These are phyloP conservation scores for Neogobius melanostomus DNA, from an alignment of 2,113 vertebrate species.

Conservation along the genomic window DNA sequence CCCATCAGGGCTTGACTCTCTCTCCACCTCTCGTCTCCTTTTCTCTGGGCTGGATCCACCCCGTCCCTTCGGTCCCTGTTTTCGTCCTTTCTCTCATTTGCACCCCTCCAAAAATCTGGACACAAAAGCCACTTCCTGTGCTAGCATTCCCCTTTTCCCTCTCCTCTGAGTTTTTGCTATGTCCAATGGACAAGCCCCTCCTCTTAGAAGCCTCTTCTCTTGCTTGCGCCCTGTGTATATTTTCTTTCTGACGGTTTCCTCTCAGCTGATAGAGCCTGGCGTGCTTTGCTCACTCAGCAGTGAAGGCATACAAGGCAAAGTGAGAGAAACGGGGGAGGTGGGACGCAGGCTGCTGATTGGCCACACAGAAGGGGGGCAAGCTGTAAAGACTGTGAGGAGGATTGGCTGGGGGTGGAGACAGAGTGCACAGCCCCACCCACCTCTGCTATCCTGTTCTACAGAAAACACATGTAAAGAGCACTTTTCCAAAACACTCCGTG, in stretches of 20 bases:
- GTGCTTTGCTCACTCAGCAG: slow-evolving; percentile 79
- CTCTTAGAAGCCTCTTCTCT: slow-evolving; percentile 27
- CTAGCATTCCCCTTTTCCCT: slow-evolving; percentile 35
- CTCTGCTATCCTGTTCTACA: slow-evolving; percentile 55
- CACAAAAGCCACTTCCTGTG: slow-evolving; percentile 67
- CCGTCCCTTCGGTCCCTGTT: slow-evolving; percentile 16
- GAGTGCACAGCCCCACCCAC: slow-evolving; percentile 49
- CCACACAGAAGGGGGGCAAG: slow-evolving; percentile 46
- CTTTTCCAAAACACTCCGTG: slow-evolving; percentile 12
- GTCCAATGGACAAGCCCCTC: slow-evolving; percentile 11
- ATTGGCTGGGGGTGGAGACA: slow-evolving; percentile 59
- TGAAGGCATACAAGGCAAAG: slow-evolving; percentile 64
- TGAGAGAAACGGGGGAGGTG: not conserved
- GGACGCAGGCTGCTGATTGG: slow-evolving; percentile 41
- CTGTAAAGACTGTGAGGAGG: slow-evolving; percentile 25
- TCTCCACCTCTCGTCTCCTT: slow-evolving; percentile 41
- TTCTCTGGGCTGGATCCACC: slow-evolving; percentile 22
- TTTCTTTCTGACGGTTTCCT: slow-evolving; percentile 67
- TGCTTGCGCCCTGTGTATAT: slow-evolving; percentile 25
- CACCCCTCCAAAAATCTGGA: slow-evolving; percentile 56
- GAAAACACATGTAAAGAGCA: slow-evolving; percentile 23
- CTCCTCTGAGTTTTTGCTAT: slow-evolving; percentile 26
- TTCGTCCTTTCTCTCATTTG: slow-evolving; percentile 49
- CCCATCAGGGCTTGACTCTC: slow-evolving; percentile 51
- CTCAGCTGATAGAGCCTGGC: slow-evolving; percentile 76